Evolutionary conservation across 1,140 invertebrate species (phyloP).

Genomic region (Heliothis virescens): DNA sequence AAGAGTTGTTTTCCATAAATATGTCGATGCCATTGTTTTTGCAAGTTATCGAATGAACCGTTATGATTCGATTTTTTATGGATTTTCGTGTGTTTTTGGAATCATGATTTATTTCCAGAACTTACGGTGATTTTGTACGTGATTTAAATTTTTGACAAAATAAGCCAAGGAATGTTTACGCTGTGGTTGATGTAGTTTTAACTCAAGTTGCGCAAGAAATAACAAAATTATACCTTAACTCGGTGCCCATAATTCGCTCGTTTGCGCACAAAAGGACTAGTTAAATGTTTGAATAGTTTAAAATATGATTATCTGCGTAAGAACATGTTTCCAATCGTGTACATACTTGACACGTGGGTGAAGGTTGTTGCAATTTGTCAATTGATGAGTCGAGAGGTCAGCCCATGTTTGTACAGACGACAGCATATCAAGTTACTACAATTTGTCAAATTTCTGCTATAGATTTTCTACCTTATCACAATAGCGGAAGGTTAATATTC

Average conservation of each 20-base stretch:
- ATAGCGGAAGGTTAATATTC: too few species aligned
- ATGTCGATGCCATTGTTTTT: conserved; percentile 10
- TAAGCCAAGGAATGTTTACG: too few species aligned
- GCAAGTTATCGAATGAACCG: background rate
- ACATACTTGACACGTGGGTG: conserved; percentile 22
- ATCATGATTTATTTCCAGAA: background rate
- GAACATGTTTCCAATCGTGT: background rate
- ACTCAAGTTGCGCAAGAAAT: too few species aligned
- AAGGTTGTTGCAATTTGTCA: conserved; percentile 37
- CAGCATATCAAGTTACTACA: too few species aligned
- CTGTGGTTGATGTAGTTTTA: too few species aligned
- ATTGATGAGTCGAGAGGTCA: conserved; percentile 28
- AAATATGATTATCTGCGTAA: background rate
- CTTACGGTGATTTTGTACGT: background rate
- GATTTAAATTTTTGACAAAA: background rate
- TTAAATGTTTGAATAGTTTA: conserved; percentile 5
- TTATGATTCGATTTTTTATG: background rate
- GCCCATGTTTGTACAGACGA: conserved; percentile 9
- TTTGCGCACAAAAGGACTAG: background rate
- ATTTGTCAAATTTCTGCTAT: too few species aligned
- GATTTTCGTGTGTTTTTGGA: background rate
- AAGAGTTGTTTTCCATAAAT: conserved; percentile 14
- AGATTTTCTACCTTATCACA: too few species aligned
- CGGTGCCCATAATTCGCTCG: background rate
- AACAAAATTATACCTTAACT: too few species aligned